Percentiles rank a stretch among this genome's conserved stretches.
Evolutionary conservation across 2,797 vertebrate genomes (phyloP).

Genomic region (Pelochelys cantorii): DNA sequence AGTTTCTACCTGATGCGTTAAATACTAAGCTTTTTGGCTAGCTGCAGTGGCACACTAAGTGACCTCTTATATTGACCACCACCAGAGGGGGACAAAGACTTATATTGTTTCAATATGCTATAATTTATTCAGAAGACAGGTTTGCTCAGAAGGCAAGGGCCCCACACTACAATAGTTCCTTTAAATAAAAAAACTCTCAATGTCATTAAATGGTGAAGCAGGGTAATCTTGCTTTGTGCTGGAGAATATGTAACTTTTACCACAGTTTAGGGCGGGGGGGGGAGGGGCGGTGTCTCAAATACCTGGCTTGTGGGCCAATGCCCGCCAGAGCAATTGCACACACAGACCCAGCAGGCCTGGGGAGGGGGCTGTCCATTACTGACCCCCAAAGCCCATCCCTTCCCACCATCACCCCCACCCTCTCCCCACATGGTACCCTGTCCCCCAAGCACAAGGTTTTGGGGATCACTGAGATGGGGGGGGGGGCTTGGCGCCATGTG

Average conservation of each 20-base stretch:
- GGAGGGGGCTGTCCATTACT: too few relatives aligned
- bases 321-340: too few relatives aligned
- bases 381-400: too few relatives aligned
- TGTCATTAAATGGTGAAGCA: slow-evolving; percentile 72
- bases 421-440: too few relatives aligned
- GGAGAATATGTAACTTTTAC: slow-evolving; percentile 10
- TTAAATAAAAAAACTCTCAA: slow-evolving; percentile 25
- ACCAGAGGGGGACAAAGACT: background rate
- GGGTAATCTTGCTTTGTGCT: slow-evolving; percentile 27
- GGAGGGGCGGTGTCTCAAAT: too few relatives aligned
- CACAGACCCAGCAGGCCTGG: too few relatives aligned
- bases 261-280: background rate
- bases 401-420: too few relatives aligned
- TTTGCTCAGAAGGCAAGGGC: background rate
- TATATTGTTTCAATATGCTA: background rate
- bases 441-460: too few relatives aligned
- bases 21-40: background rate
- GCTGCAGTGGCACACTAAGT: slow-evolving; percentile 20
- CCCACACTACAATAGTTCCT: background rate
- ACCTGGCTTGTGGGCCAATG: too few relatives aligned
- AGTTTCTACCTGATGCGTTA: background rate
- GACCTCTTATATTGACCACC: background rate
- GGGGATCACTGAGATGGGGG: too few relatives aligned
- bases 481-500: too few relatives aligned
- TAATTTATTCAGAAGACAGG: background rate